phyloP scores from a whole-genome alignment of 2,888 invertebrate species.

The Hedychridium roseum region DNA sequence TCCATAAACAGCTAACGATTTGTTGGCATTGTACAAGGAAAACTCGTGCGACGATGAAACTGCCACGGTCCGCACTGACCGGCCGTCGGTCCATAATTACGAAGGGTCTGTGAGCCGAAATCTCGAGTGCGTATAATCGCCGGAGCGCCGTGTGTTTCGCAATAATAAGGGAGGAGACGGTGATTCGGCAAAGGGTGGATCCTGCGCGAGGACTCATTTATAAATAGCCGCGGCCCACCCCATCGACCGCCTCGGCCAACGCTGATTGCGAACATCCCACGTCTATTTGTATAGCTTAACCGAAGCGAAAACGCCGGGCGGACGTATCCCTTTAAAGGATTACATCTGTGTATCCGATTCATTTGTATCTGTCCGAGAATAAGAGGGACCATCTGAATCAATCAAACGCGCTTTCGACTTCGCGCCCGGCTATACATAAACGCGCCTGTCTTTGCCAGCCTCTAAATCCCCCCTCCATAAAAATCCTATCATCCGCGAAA shows the following conservation, averaged over 20 bases:
- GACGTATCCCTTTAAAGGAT: slow-evolving; percentile 62
- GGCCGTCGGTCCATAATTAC: too few species aligned
- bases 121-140: too few species aligned
- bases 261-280: slow-evolving; percentile 60
- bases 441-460: too few species aligned
- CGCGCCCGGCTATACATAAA: slow-evolving; percentile 47
- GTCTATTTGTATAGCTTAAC: slow-evolving; percentile 62
- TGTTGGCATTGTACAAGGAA: too few species aligned
- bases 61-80: too few species aligned
- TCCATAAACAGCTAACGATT: too few species aligned
- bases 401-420: slow-evolving; percentile 54
- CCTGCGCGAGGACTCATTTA: slow-evolving; percentile 46
- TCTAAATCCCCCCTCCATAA: too few species aligned
- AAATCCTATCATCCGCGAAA: too few species aligned
- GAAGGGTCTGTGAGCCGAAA: too few species aligned
- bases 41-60: too few species aligned
- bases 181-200: slow-evolving; percentile 45
- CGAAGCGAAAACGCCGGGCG: slow-evolving; percentile 57
- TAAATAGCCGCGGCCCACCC: slow-evolving; percentile 48
- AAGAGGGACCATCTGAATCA: slow-evolving; percentile 54
- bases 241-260: slow-evolving; percentile 34
- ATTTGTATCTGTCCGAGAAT: slow-evolving; percentile 61
- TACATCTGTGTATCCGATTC: slow-evolving; percentile 58
- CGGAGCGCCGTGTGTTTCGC: slow-evolving; percentile 7
- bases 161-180: slow-evolving; percentile 40